Conservation (phyloP, 2,888 invertebrate species). For the Fragum whitleyi region DNA sequence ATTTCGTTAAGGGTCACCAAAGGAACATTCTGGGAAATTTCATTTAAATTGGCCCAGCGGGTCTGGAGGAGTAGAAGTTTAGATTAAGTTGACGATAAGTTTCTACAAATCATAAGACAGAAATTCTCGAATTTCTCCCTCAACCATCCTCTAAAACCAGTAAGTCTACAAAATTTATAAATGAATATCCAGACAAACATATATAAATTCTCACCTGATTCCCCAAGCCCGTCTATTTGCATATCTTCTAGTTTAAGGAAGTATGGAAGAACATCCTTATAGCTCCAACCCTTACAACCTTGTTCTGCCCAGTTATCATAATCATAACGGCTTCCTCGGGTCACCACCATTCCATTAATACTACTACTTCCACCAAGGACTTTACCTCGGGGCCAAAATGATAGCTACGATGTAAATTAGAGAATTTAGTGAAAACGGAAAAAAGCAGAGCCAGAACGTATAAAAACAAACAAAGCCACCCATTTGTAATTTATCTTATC, state of each 20-base stretch:
- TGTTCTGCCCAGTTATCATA: not conserved
- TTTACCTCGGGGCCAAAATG: constrained; percentile 10
- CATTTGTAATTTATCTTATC: not conserved
- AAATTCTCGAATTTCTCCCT: no score
- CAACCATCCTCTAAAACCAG: no score
- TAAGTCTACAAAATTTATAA: no score
- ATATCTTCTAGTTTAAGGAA: constrained; percentile 13
- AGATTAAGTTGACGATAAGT: no score
- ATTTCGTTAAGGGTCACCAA: no score
- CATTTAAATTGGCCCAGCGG: no score
- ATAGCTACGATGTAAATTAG: not conserved
- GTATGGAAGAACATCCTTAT: constrained; percentile 26
- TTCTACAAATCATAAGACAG: no score
- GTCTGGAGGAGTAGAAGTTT: no score
- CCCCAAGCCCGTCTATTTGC: not conserved
- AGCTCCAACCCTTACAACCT: constrained; percentile 21
- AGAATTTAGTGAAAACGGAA: not conserved
- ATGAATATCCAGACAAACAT: no score
- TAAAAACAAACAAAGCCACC: not conserved
- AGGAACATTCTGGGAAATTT: no score
- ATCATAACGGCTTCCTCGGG: constrained; percentile 4
- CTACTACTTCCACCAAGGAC: not conserved
- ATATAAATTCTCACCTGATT: not conserved
- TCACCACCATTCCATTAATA: constrained; percentile 4
- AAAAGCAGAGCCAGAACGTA: not conserved